These are phyloP conservation scores for Invenusta paracnida DNA, from an alignment of 2,888 invertebrate species.

Conservation along the genomic window DNA sequence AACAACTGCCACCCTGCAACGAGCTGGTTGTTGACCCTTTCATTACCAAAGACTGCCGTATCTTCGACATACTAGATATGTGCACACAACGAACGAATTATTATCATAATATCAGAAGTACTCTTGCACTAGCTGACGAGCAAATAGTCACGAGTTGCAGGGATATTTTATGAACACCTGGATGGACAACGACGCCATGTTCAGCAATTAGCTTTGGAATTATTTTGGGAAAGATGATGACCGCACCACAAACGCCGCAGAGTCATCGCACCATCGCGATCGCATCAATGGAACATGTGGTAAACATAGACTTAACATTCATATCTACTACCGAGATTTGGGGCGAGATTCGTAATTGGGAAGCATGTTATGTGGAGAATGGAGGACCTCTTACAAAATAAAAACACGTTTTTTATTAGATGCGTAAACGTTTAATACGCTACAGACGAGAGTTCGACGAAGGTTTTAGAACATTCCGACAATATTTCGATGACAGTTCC, in stretches of 20 bases:
- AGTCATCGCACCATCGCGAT: background rate
- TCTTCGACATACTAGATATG: no score
- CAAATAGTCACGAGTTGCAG: no score
- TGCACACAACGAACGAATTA: no score
- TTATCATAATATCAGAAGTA: no score
- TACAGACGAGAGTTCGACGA: background rate
- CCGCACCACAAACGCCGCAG: background rate
- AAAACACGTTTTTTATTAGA: background rate
- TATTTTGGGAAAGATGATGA: background rate
- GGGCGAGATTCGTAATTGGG: background rate
- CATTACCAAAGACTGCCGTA: no score
- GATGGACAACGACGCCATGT: background rate
- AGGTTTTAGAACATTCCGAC: background rate
- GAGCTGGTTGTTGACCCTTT: no score
- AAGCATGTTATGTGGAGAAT: background rate
- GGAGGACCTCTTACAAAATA: no score
- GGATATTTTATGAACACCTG: background rate
- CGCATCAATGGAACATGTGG: background rate
- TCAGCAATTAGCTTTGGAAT: background rate
- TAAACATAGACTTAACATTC: background rate
- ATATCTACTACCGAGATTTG: background rate
- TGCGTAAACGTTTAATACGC: background rate
- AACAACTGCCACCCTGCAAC: no score
- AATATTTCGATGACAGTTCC: background rate
- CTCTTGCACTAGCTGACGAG: no score